phyloP scores from a whole-genome alignment of 2,113 vertebrate genomes.

The Tor tambroides region DNA sequence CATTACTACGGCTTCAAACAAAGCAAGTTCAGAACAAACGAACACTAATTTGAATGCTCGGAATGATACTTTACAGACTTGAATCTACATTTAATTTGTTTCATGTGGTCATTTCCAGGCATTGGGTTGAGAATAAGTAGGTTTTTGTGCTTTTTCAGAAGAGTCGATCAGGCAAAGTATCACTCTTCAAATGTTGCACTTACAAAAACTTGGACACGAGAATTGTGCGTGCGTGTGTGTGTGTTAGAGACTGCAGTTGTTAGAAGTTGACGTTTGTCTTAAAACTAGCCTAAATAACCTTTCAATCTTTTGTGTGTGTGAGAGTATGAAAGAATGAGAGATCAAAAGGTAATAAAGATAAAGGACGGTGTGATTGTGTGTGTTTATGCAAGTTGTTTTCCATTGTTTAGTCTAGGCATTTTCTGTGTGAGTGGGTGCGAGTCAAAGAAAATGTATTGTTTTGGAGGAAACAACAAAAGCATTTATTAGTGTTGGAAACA shows the following conservation, averaged over 20 bases:
- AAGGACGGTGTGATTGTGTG: not conserved
- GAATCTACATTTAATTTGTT: constrained; percentile 66
- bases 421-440: constrained; percentile 39
- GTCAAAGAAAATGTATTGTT: constrained; percentile 65
- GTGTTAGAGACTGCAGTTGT: too few relatives aligned
- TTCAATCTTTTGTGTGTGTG: not conserved
- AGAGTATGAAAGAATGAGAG: constrained; percentile 6
- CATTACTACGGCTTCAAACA: constrained; percentile 21
- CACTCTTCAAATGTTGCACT: constrained; percentile 65
- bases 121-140: constrained; percentile 25
- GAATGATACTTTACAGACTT: constrained; percentile 72
- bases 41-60: constrained; percentile 57
- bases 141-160: constrained; percentile 21
- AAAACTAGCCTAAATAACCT: too few relatives aligned
- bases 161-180: constrained; percentile 45
- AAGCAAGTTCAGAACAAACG: constrained; percentile 60
- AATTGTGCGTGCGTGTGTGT: constrained; percentile 39
- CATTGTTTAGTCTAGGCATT: constrained; percentile 48
- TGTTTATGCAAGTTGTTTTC: constrained; percentile 38
- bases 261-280: too few relatives aligned
- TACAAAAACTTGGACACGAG: constrained; percentile 65
- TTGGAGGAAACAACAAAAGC: constrained; percentile 76
- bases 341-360: constrained; percentile 43
- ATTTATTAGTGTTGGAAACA: constrained; percentile 83
- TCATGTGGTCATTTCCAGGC: constrained; percentile 50